These are phyloP conservation scores for Pterobdella sp. DNA, from an alignment of 2,888 invertebrate species.

Conservation along the genomic window DNA sequence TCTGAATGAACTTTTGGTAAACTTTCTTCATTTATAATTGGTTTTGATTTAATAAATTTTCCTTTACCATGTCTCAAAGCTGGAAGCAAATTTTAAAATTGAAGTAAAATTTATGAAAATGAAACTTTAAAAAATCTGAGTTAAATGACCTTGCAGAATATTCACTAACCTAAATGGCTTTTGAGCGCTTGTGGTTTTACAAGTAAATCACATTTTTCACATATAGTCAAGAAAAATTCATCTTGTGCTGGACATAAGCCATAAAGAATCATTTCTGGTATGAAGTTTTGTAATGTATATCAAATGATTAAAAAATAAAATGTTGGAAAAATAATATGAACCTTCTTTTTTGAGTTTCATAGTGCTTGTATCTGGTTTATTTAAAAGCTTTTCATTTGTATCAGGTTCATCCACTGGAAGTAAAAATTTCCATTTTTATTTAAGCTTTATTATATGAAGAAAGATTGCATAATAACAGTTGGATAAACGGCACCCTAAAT, in stretches of 20 bases:
- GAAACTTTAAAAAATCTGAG: neutral
- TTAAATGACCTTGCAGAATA: neutral
- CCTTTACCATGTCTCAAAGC: constrained; percentile 20
- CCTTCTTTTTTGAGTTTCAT: constrained; percentile 32
- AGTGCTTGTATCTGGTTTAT: constrained; percentile 24
- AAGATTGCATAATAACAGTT: neutral
- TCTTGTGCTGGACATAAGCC: constrained; percentile 72
- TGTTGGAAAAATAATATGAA: neutral
- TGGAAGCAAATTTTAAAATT: constrained; percentile 11
- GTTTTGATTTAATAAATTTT: neutral
- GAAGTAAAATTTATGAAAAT: neutral
- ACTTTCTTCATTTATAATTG: neutral
- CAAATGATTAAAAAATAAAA: neutral
- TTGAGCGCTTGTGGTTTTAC: constrained; percentile 71
- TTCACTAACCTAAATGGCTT: constrained; percentile 61
- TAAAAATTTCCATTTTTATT: neutral
- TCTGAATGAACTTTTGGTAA: neutral
- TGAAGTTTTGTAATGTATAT: neutral
- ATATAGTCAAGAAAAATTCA: constrained; percentile 67
- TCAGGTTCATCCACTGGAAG: constrained; percentile 21
- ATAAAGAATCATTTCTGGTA: constrained; percentile 65
- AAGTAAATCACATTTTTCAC: constrained; percentile 68
- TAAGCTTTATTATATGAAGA: neutral
- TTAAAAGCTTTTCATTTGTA: neutral
- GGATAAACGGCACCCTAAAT: neutral